A percentile compares a stretch with the other conserved stretches of the same genome.
Evolutionary conservation across 2,113 vertebrate species (phyloP).

Genomic region (Pseudonaja textilis): DNA sequence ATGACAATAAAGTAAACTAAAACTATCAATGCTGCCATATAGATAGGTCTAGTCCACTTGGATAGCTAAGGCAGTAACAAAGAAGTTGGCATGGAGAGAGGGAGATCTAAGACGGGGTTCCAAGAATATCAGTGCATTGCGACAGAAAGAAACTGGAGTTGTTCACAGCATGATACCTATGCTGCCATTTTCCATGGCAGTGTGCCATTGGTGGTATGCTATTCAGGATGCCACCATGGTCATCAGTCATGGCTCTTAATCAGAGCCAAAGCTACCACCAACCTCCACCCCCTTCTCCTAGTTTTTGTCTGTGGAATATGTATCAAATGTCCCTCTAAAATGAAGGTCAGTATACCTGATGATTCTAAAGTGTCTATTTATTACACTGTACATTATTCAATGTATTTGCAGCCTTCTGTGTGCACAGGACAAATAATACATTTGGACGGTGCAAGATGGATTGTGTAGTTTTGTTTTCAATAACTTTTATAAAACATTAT

Average conservation of each 20-base stretch:
- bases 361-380: neutral
- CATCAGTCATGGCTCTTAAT: neutral
- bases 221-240: neutral
- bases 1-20: no score
- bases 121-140: neutral
- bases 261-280: neutral
- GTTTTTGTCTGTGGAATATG: neutral
- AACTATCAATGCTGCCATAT: neutral
- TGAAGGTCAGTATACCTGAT: neutral
- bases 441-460: neutral
- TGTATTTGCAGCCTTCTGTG: neutral
- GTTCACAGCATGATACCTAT: neutral
- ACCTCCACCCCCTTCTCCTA: neutral
- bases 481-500: neutral
- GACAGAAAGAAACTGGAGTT: neutral
- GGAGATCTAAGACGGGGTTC: neutral
- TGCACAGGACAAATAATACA: neutral
- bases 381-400: neutral
- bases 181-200: neutral
- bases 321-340: neutral
- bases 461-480: neutral
- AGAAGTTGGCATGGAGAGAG: neutral
- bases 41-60: neutral
- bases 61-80: neutral
- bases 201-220: neutral